Evolutionary conservation across 2,113 vertebrate genomes (phyloP).

Genomic region (Vanacampus margaritifer): DNA sequence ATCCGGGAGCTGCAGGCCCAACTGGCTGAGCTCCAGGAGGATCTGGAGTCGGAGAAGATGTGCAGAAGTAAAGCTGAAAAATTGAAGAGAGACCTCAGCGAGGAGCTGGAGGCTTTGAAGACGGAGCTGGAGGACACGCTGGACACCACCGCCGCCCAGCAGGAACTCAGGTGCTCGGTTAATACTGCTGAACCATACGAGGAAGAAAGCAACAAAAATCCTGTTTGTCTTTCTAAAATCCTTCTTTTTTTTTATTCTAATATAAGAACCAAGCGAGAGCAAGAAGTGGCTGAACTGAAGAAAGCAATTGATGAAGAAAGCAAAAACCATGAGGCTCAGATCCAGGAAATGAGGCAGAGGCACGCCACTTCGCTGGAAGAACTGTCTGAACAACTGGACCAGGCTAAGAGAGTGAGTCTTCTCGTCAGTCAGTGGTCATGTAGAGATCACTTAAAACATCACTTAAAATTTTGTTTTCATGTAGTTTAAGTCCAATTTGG

Average conservation of each 20-base stretch:
- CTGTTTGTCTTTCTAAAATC: neutral
- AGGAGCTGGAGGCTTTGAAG: constrained; percentile 94
- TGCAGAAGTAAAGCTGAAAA: constrained; percentile 95
- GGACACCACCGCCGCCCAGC: constrained; percentile 95
- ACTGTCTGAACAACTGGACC: constrained; percentile 92
- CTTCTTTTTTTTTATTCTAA: neutral
- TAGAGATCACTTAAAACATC: neutral
- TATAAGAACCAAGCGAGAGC: constrained; percentile 88
- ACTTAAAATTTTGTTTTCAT: neutral
- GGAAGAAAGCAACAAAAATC: neutral
- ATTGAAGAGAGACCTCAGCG: constrained; percentile 92
- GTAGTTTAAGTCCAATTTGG: constrained; percentile 90
- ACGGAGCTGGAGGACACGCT: constrained; percentile 96
- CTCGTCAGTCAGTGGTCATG: neutral
- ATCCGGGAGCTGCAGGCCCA: constrained; percentile 94
- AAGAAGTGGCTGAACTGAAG: constrained; percentile 95
- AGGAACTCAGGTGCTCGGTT: constrained; percentile 85
- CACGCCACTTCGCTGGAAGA: constrained; percentile 88
- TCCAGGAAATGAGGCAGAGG: constrained; percentile 94
- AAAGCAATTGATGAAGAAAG: constrained; percentile 95
- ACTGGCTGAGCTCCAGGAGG: constrained; percentile 91
- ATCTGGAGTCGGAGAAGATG: constrained; percentile 90
- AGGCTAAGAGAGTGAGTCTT: constrained; percentile 89
- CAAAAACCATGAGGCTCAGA: constrained; percentile 92
- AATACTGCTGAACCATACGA: neutral